A percentile compares a stretch with the other conserved stretches of the same genome.
These are phyloP conservation scores for Bos javanicus DNA, from an alignment of 2,113 vertebrate species.

Conservation along the genomic window DNA sequence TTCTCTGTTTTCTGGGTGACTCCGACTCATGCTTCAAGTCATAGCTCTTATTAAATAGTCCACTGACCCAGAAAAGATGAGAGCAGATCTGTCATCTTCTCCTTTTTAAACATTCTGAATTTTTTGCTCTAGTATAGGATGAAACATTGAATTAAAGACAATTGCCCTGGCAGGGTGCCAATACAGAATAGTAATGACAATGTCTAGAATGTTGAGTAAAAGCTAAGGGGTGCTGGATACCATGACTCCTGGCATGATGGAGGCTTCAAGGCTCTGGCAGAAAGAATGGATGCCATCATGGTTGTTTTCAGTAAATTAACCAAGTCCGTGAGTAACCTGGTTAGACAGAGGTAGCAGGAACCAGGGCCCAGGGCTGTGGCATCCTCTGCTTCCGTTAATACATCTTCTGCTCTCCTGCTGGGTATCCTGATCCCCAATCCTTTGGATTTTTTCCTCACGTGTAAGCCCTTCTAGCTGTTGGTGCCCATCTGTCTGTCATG, in stretches of 20 bases:
- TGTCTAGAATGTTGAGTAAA: rapidly evolving
- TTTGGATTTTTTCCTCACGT: not conserved
- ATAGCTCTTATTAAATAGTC: conserved; percentile 28
- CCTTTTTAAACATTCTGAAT: not conserved
- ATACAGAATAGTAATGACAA: not conserved
- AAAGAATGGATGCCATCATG: rapidly evolving
- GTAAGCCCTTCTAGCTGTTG: not conserved
- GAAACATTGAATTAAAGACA: not conserved
- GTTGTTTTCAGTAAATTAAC: not conserved
- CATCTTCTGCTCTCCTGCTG: not conserved
- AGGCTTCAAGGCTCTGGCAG: not conserved
- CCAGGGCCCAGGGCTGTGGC: not conserved
- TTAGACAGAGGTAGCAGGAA: not conserved
- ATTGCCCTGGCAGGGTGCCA: not conserved
- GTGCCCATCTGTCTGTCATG: rapidly evolving
- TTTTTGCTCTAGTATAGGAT: not conserved
- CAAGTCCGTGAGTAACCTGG: not conserved
- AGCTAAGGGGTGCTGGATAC: rapidly evolving
- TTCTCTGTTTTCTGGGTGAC: not conserved
- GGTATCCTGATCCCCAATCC: rapidly evolving
- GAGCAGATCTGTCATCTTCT: not conserved
- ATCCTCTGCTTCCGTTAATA: not conserved
- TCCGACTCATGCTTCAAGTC: not conserved
- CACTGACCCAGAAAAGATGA: conserved; percentile 31
- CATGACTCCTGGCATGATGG: rapidly evolving